Conservation (phyloP, 2,113 vertebrate species). For the Agapornis roseicollis region DNA sequence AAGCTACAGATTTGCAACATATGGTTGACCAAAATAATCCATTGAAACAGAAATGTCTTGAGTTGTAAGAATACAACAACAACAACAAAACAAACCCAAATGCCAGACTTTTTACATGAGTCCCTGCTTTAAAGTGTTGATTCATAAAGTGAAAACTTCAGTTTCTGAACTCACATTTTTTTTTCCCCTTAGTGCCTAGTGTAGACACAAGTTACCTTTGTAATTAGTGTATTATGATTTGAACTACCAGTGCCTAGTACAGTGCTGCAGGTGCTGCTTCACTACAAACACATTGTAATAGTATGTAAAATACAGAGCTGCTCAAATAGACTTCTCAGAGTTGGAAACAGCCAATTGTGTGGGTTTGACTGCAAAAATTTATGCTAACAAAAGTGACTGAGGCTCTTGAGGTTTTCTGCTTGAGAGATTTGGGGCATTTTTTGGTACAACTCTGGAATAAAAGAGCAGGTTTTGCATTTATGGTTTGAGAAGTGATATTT, state of each 20-base stretch:
- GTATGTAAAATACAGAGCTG: neutral
- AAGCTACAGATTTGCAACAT: neutral
- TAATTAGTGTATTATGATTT: neutral
- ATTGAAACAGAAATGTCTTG: constrained; percentile 3
- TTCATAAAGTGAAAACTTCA: neutral
- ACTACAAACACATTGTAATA: neutral
- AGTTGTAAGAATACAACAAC: neutral
- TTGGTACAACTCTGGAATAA: neutral
- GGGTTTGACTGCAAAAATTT: neutral
- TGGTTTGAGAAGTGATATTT: neutral
- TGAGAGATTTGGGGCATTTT: neutral
- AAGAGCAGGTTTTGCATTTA: neutral
- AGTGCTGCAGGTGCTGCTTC: neutral
- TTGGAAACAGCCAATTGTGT: neutral
- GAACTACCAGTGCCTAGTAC: neutral
- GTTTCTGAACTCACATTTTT: neutral
- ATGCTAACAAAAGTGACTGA: neutral
- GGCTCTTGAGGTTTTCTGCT: constrained; percentile 1
- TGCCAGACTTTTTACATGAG: neutral
- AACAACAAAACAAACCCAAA: neutral
- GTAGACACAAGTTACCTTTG: neutral
- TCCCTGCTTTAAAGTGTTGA: neutral
- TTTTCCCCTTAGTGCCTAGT: neutral
- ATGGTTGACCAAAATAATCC: constrained; percentile 17
- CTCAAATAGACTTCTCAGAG: neutral